Evolutionary conservation across 2,113 vertebrate species (phyloP).

Genomic region (Phaetusa simplex): DNA sequence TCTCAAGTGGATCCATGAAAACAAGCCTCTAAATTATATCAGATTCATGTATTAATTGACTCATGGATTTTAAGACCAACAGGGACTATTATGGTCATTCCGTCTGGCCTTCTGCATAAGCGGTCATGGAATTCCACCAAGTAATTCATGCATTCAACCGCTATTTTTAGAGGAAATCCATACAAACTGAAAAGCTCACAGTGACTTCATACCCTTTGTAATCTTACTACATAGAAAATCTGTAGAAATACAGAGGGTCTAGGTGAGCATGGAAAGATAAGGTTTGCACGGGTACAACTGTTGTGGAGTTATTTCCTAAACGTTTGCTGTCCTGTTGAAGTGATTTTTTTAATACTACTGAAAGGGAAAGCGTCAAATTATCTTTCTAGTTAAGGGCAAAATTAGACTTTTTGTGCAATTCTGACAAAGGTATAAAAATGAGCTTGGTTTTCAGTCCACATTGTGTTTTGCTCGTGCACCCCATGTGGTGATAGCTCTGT

Average conservation of each 20-base stretch:
- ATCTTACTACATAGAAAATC: neutral
- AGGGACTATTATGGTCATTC: neutral
- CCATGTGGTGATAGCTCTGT: too few relatives aligned
- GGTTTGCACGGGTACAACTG: neutral
- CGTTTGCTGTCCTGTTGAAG: neutral
- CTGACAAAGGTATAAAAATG: neutral
- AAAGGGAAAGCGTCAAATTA: neutral
- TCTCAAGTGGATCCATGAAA: slow-evolving; percentile 34
- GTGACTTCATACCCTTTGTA: neutral
- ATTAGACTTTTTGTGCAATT: neutral
- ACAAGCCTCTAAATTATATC: neutral
- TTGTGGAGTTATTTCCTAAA: neutral
- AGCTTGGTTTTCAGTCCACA: neutral
- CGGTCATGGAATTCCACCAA: neutral
- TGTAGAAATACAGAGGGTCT: neutral
- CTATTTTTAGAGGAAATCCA: neutral
- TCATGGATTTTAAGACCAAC: neutral
- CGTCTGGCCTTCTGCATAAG: neutral
- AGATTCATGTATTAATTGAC: slow-evolving; percentile 16
- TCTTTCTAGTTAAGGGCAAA: neutral
- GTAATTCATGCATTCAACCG: neutral
- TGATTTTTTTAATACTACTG: neutral
- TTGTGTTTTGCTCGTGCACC: neutral
- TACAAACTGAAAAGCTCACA: neutral
- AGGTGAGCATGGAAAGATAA: neutral